These are phyloP conservation scores for Diachasma alloeum DNA, from an alignment of 1,140 invertebrate genomes.

Conservation along the genomic window DNA sequence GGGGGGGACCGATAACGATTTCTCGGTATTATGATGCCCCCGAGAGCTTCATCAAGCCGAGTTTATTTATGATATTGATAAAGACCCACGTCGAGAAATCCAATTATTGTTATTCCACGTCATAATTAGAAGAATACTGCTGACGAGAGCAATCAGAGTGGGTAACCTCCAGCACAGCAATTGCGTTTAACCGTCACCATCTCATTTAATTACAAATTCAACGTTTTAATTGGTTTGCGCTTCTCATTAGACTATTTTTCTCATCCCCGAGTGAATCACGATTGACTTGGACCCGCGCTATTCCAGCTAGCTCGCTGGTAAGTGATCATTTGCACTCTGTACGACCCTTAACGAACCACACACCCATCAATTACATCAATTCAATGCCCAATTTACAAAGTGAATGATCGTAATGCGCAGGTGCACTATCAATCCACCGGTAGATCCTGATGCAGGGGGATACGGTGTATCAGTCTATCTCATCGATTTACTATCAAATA, in stretches of 20 bases:
- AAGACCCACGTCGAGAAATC: background rate
- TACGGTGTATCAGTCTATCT: background rate
- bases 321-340: background rate
- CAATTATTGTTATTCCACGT: constrained; percentile 31
- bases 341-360: constrained; percentile 32
- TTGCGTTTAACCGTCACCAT: constrained; percentile 35
- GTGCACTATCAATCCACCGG: background rate
- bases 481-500: background rate
- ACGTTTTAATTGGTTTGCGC: constrained; percentile 49
- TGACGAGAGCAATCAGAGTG: constrained; percentile 42
- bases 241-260: constrained; percentile 38
- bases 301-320: background rate
- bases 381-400: constrained; percentile 14
- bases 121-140: constrained; percentile 28
- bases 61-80: background rate
- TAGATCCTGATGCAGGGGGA: background rate
- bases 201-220: constrained; percentile 45
- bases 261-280: background rate
- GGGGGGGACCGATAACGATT: background rate
- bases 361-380: constrained; percentile 41
- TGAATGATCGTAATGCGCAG: background rate
- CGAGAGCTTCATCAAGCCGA: background rate
- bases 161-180: background rate
- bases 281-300: background rate
- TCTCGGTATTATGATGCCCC: background rate